Evolutionary conservation across 2,888 invertebrate genomes (phyloP), one percentile per base, ranked within the genome.

Genomic region (Macrosoma leucophasiata): DNA sequence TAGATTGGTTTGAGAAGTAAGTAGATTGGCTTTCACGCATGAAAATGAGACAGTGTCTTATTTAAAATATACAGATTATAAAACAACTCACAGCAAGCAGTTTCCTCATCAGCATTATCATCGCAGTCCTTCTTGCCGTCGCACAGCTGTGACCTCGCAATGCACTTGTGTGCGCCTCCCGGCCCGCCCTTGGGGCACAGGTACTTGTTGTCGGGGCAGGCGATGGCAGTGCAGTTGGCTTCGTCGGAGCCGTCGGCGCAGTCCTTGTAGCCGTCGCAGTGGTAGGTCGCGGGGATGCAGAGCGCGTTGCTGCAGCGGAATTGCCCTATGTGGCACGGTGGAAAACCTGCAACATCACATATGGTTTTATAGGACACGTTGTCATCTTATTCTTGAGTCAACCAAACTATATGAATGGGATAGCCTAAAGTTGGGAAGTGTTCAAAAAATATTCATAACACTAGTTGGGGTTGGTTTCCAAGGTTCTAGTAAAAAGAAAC

Each of bases 241-340:
- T 96, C 96, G 68, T 96, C 96, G 8, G 93, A 93, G 19, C 93
- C 93, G 62, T 98, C 98, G 0, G 91, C 88, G 75, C 98, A 98
- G 74, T 98, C 98, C 43, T 90, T 87, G 79, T 92, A 93, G 13
- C 94, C 94, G 62, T 92, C 92, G 76, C 95, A 95, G 66, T 91
- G 92, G 76, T 92, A 95, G 28, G 90, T 89, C 29, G 89, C 88
- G 0, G 97, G 97, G 55, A 98, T 96, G 76, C 98, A 98, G 7
- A 96, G 87, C 0, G 94, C 92, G 77, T 97, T 97, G 48, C 91
- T 90, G 78, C 97, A 97, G 19, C 96, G 89, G 79, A 97, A 97
- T 81, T 97, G 97, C 2, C 93, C 93, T 51, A 90, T 90, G 63
- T 93, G 92, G 69, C 96, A 97, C 0, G 92, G 88, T 1, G 94